Conservation (phyloP, 1,140 invertebrate genomes). For the Drosophila chauvacae region DNA sequence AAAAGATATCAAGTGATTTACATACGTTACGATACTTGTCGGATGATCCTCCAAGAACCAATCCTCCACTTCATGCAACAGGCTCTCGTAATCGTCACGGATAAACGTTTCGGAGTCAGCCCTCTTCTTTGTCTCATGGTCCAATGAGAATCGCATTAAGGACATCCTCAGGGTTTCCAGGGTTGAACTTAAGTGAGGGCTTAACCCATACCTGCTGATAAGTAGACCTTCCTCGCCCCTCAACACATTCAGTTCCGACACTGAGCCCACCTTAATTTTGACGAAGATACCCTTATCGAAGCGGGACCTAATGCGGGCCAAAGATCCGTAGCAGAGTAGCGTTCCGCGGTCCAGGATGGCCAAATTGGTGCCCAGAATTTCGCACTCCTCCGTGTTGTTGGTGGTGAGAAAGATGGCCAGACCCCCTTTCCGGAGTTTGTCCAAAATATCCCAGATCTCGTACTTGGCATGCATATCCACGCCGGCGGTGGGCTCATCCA, state of each 20-base stretch:
- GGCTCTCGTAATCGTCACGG: background rate
- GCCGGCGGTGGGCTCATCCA: slow-evolving; percentile 96
- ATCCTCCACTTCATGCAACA: slow-evolving; percentile 10
- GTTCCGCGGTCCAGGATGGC: slow-evolving; percentile 92
- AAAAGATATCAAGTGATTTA: background rate
- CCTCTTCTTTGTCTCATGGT: too few relatives aligned
- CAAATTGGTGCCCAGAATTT: slow-evolving; percentile 89
- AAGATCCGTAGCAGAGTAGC: slow-evolving; percentile 85
- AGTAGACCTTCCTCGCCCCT: background rate
- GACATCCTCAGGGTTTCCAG: background rate
- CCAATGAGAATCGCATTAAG: fast-evolving
- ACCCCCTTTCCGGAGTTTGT: slow-evolving; percentile 41
- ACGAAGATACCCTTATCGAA: slow-evolving; percentile 84
- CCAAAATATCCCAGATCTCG: slow-evolving; percentile 91
- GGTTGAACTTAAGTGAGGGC: background rate
- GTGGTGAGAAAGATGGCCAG: slow-evolving; percentile 84
- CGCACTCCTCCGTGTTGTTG: slow-evolving; percentile 93
- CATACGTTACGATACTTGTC: slow-evolving; percentile 31
- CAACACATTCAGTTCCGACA: background rate
- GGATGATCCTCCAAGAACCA: slow-evolving; percentile 35
- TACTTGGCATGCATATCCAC: slow-evolving; percentile 96
- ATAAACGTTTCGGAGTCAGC: background rate
- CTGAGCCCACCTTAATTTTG: slow-evolving; percentile 71
- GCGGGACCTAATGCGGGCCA: slow-evolving; percentile 80
- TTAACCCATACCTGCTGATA: fast-evolving